phyloP scores from a whole-genome alignment of 2,113 vertebrate species.

The Smithornis capensis region DNA sequence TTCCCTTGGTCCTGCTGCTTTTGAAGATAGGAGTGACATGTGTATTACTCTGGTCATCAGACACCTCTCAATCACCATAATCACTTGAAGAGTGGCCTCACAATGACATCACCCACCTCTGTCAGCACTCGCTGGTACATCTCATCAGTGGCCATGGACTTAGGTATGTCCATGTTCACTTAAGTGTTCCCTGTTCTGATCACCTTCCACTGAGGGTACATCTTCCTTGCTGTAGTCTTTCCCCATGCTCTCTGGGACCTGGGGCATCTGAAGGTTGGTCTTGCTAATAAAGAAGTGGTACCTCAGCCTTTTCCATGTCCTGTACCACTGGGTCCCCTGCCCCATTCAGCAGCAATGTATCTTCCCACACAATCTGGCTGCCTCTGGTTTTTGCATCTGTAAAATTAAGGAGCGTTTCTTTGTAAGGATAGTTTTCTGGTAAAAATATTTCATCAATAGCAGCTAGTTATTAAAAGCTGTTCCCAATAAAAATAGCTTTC shows the following conservation, averaged over 20 bases:
- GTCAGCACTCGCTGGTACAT: background rate
- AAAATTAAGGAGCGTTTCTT: background rate
- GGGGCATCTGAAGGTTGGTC: background rate
- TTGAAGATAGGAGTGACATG: background rate
- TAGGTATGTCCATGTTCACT: background rate
- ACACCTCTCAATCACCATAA: background rate
- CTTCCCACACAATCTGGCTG: background rate
- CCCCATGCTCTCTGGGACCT: background rate
- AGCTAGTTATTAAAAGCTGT: background rate
- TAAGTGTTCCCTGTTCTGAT: background rate
- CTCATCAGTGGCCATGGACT: no score
- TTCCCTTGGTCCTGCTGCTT: background rate
- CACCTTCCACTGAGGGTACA: background rate
- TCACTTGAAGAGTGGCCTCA: background rate
- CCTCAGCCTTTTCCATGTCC: background rate
- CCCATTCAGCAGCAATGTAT: background rate
- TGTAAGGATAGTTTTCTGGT: background rate
- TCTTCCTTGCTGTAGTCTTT: background rate
- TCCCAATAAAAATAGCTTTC: background rate
- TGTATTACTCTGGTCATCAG: background rate
- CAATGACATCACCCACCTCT: background rate
- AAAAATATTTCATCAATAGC: background rate
- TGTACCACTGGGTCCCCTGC: background rate
- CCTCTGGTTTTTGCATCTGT: background rate
- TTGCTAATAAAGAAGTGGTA: background rate